Conservation (phyloP, 2,888 invertebrate genomes). For the Sarcophaga carnaria region DNA sequence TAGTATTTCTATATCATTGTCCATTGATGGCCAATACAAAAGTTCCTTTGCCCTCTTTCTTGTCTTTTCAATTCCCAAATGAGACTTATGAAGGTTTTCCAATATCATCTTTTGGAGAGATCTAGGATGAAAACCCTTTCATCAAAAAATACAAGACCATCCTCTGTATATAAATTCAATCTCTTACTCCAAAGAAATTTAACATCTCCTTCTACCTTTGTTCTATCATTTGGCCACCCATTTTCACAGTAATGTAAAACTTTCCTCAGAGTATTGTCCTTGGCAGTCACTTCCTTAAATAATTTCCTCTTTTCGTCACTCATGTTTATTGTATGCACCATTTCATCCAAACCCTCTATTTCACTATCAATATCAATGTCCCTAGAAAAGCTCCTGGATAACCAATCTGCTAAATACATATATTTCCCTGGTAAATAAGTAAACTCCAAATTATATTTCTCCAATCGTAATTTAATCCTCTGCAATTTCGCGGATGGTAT, state of each 20-base stretch:
- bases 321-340: conserved; percentile 12
- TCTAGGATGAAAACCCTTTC: conserved; percentile 52
- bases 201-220: conserved; percentile 22
- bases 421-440: conserved; percentile 71
- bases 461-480: conserved; percentile 66
- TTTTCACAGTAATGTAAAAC: conserved; percentile 25
- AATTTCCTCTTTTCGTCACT: conserved; percentile 50
- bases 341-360: too few species aligned
- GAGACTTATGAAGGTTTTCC: conserved; percentile 69
- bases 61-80: conserved; percentile 72
- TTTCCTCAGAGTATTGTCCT: conserved; percentile 13
- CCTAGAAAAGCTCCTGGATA: conserved; percentile 49
- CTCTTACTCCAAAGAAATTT: conserved; percentile 58
- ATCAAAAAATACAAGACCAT: conserved; percentile 60
- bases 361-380: neutral
- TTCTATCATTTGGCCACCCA: conserved; percentile 25
- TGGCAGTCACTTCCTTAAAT: conserved; percentile 35
- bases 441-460: conserved; percentile 68
- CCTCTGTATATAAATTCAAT: conserved; percentile 57
- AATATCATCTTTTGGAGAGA: conserved; percentile 17
- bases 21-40: conserved; percentile 72
- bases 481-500: conserved; percentile 68
- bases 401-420: conserved; percentile 63
- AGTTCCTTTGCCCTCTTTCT: conserved; percentile 70
- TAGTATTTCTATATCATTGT: conserved; percentile 66